Conservation (phyloP, 2,113 vertebrate genomes). For the Heloderma charlesbogerti region DNA sequence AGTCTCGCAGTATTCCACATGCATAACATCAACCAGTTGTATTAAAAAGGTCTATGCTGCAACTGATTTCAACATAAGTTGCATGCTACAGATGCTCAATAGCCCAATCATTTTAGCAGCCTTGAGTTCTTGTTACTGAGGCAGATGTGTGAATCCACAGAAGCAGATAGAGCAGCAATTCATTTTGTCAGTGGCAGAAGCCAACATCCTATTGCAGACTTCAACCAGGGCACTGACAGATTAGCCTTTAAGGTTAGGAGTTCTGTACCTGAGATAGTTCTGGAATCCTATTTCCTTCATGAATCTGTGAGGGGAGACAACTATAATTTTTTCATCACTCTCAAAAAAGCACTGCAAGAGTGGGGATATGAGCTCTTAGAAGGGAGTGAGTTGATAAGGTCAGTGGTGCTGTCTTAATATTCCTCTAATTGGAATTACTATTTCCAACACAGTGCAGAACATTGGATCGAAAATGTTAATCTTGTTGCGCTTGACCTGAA, state of each 20-base stretch:
- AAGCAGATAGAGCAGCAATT: neutral
- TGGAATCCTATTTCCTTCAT: neutral
- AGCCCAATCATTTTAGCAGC: neutral
- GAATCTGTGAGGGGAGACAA: neutral
- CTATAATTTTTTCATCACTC: neutral
- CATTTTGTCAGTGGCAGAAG: conserved; percentile 1
- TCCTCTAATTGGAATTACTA: neutral
- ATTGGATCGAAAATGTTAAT: neutral
- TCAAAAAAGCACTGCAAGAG: neutral
- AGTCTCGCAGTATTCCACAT: neutral
- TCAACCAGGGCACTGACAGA: neutral
- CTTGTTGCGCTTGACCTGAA: neutral
- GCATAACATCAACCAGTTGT: neutral
- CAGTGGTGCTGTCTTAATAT: neutral
- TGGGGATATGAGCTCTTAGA: neutral
- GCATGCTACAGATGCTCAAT: neutral
- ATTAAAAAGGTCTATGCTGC: neutral
- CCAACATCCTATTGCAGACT: neutral
- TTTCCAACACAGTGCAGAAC: neutral
- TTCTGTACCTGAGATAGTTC: neutral
- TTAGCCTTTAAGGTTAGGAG: neutral
- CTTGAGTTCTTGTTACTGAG: neutral
- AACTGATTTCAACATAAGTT: neutral
- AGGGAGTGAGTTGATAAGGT: neutral
- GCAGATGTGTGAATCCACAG: neutral